Percentiles rank a stretch among this genome's conserved stretches.
These are phyloP conservation scores for Syrmaticus mikado DNA, from an alignment of 2,113 vertebrate genomes.

Conservation along the genomic window DNA sequence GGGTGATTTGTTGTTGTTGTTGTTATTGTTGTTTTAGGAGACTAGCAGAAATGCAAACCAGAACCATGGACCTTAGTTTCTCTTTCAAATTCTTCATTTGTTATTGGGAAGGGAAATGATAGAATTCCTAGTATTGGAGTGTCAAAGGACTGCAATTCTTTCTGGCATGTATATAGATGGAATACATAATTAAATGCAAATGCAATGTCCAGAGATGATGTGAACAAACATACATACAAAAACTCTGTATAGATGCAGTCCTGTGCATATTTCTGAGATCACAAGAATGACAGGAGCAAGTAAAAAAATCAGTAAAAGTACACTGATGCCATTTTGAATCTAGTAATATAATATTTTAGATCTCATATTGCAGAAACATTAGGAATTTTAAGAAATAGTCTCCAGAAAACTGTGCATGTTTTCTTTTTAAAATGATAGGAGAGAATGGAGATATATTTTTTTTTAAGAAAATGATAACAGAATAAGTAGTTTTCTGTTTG, in stretches of 20 bases:
- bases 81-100: not conserved
- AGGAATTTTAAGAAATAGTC: not conserved
- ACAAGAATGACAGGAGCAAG: not conserved
- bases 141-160: not conserved
- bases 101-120: not conserved
- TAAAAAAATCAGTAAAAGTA: not conserved
- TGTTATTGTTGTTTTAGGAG: not conserved
- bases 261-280: not conserved
- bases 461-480: not conserved
- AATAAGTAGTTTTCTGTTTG: not conserved
- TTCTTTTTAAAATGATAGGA: not conserved
- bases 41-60: not conserved
- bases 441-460: not conserved
- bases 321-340: not conserved
- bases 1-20: not conserved
- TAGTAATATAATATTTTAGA: not conserved
- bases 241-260: not conserved
- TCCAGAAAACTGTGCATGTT: not conserved
- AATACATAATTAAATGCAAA: not conserved
- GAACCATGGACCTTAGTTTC: not conserved
- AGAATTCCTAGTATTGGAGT: not conserved
- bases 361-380: not conserved
- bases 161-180: not conserved
- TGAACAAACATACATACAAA: not conserved
- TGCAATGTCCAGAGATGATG: not conserved